These are phyloP conservation scores for Gambelia wislizenii DNA, from an alignment of 2,797 vertebrate genomes.

Conservation along the genomic window DNA sequence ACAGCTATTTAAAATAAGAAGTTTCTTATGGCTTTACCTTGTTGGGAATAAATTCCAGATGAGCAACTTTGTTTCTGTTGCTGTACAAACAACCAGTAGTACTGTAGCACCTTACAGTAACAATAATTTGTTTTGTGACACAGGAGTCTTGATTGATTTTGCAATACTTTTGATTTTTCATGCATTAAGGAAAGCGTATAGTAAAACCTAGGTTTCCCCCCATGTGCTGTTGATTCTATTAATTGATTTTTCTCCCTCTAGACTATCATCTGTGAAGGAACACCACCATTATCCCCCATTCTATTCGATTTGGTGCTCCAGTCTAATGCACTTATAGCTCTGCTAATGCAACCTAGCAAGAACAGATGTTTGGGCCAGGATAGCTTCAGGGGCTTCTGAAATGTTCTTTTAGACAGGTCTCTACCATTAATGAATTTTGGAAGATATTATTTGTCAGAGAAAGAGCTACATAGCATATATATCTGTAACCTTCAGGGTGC, in stretches of 20 bases:
- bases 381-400: slow-evolving; percentile 21
- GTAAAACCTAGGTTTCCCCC: no score
- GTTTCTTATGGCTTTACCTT: no score
- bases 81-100: no score
- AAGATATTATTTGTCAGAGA: background rate
- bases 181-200: background rate
- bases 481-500: background rate
- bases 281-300: background rate
- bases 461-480: background rate
- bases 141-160: background rate
- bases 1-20: no score
- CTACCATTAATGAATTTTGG: slow-evolving; percentile 5
- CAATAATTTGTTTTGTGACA: background rate
- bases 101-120: background rate
- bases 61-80: no score
- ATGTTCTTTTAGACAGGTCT: background rate
- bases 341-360: background rate
- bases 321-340: slow-evolving; percentile 21
- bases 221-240: slow-evolving; percentile 9
- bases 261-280: slow-evolving; percentile 4
- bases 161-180: background rate
- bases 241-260: slow-evolving; percentile 1
- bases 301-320: background rate
- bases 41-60: no score
- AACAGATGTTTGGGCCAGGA: slow-evolving; percentile 16